Evolutionary conservation across 1,140 invertebrate species (phyloP).

Genomic region (Periplaneta americana): DNA sequence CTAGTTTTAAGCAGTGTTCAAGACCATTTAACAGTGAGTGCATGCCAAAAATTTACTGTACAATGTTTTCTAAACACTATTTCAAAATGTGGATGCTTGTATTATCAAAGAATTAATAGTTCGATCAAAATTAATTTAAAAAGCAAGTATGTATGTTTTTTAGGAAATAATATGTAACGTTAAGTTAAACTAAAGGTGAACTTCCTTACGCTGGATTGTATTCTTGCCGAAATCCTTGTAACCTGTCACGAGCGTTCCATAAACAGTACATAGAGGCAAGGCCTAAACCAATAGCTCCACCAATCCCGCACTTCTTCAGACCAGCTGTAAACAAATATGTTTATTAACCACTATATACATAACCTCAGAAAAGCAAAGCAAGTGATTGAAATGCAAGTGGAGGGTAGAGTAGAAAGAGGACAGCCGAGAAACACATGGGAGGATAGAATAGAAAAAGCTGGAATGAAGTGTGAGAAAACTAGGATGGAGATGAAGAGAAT

Average conservation of each 20-base stretch:
- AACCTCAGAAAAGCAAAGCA: too few species aligned
- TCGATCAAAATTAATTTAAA: too few species aligned
- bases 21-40: background rate
- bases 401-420: too few species aligned
- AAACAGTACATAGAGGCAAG: conserved; percentile 58
- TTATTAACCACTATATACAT: too few species aligned
- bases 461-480: too few species aligned
- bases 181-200: background rate
- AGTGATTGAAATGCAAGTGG: too few species aligned
- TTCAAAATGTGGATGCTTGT: background rate
- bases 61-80: background rate
- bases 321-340: conserved; percentile 58
- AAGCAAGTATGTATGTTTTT: background rate
- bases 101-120: too few species aligned
- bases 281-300: conserved; percentile 65
- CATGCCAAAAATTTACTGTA: too few species aligned
- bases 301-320: conserved; percentile 61
- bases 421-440: too few species aligned
- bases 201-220: conserved; percentile 19
- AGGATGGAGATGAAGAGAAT: too few species aligned
- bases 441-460: too few species aligned
- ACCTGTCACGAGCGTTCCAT: conserved; percentile 49
- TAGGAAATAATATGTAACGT: background rate
- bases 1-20: background rate
- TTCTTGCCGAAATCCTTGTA: conserved; percentile 26